Evolutionary conservation across 2,797 vertebrate species (phyloP).

Genomic region (Ptychobarbus kaznakovi): DNA sequence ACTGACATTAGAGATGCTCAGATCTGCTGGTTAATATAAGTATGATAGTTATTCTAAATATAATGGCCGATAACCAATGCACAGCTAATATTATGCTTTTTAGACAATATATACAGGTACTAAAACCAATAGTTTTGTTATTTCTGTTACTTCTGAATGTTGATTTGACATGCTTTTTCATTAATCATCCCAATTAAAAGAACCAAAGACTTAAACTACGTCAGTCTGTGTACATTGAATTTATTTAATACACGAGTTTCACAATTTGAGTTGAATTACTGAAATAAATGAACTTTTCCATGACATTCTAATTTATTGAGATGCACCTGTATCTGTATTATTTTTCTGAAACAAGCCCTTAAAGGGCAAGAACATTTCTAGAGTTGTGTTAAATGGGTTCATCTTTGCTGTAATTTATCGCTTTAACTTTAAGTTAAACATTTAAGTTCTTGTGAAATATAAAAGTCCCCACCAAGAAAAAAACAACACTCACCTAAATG

Average conservation of each 20-base stretch:
- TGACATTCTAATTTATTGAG: too few relatives aligned
- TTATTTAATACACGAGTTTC: too few relatives aligned
- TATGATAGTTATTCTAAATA: neutral
- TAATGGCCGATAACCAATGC: neutral
- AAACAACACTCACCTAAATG: neutral
- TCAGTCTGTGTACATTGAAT: too few relatives aligned
- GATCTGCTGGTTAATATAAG: neutral
- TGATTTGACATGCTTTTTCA: neutral
- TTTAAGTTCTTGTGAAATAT: neutral
- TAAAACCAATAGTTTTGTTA: neutral
- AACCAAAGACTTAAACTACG: too few relatives aligned
- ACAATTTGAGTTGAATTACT: too few relatives aligned
- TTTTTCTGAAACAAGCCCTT: neutral
- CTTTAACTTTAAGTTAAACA: neutral
- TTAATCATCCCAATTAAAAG: too few relatives aligned
- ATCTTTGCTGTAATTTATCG: neutral
- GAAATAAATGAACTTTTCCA: too few relatives aligned
- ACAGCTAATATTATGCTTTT: neutral
- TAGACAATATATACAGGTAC: neutral
- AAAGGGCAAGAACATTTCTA: neutral
- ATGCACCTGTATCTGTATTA: too few relatives aligned
- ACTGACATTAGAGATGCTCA: neutral
- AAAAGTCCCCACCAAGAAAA: neutral
- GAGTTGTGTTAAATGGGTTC: neutral
- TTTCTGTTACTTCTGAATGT: neutral